phyloP scores from a whole-genome alignment of 2,113 vertebrate species.

The Oostethus manadensis region DNA sequence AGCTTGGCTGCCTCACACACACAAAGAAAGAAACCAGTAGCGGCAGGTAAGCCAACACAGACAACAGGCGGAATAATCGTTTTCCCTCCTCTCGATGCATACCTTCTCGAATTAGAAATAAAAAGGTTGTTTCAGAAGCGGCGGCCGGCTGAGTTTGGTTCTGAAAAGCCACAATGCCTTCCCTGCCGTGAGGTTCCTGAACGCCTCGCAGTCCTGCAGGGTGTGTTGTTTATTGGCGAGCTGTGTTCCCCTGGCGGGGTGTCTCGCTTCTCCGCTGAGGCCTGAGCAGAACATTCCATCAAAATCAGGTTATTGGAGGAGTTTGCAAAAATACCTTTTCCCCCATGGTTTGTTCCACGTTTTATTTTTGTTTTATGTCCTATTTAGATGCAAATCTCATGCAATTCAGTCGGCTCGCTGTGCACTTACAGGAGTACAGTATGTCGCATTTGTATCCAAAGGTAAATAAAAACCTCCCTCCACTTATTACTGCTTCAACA shows the following conservation, averaged over 20 bases:
- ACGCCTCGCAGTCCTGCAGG: constrained; percentile 47
- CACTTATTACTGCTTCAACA: too few species aligned
- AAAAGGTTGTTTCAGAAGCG: constrained; percentile 31
- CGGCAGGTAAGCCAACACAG: constrained; percentile 23
- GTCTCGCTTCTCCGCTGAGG: constrained; percentile 29
- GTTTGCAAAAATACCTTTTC: constrained; percentile 22
- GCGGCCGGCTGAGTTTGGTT: constrained; percentile 43
- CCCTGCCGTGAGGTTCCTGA: constrained; percentile 49
- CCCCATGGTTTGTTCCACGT: too few species aligned
- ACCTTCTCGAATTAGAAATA: constrained; percentile 40
- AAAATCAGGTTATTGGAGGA: constrained; percentile 28
- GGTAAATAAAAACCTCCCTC: too few species aligned
- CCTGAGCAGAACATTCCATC: constrained; percentile 30
- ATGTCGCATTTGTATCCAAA: too few species aligned
- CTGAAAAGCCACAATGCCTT: constrained; percentile 53
- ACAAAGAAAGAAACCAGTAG: constrained; percentile 35
- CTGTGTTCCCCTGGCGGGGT: constrained; percentile 25
- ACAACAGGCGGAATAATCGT: constrained; percentile 26
- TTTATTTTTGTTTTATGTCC: too few species aligned
- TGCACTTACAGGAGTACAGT: too few species aligned
- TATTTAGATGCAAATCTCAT: too few species aligned
- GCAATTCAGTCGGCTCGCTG: too few species aligned
- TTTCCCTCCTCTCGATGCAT: constrained; percentile 1
- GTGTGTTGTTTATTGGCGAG: constrained; percentile 27
- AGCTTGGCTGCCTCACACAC: constrained; percentile 15